These are phyloP conservation scores for Poeciliopsis infans DNA, from an alignment of 2,797 vertebrate species.

Conservation along the genomic window DNA sequence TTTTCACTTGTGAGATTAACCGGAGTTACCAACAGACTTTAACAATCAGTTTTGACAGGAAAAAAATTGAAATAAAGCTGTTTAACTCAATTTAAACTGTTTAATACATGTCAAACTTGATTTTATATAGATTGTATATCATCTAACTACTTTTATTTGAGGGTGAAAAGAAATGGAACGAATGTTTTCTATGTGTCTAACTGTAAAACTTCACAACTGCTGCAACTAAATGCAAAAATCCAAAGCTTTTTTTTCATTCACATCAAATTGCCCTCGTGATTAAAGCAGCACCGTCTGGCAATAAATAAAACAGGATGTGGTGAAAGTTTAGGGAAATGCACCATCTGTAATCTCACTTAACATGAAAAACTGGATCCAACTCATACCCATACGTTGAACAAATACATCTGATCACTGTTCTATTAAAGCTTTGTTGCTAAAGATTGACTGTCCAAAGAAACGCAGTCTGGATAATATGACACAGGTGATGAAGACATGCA, in stretches of 20 bases:
- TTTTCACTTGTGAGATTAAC: neutral
- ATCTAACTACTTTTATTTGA: neutral
- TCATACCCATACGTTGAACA: neutral
- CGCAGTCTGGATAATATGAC: neutral
- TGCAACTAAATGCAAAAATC: neutral
- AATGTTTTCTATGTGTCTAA: neutral
- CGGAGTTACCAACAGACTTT: neutral
- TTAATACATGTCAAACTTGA: neutral
- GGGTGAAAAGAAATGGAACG: neutral
- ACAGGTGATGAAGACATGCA: neutral
- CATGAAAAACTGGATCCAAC: neutral
- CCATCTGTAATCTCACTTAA: neutral
- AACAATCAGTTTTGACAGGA: neutral
- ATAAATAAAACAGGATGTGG: constrained; percentile 1
- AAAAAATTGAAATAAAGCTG: neutral
- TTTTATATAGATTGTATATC: neutral
- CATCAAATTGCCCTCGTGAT: neutral
- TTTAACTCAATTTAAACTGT: neutral
- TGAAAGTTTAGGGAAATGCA: constrained; percentile 1
- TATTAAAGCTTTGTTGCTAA: neutral
- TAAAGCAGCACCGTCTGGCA: neutral
- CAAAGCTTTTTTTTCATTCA: neutral
- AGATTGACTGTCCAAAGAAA: neutral
- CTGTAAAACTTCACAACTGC: neutral
- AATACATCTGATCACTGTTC: neutral